Base-by-base conservation (phyloP, 1,140 invertebrate species). In the Solen grandis region DNA sequence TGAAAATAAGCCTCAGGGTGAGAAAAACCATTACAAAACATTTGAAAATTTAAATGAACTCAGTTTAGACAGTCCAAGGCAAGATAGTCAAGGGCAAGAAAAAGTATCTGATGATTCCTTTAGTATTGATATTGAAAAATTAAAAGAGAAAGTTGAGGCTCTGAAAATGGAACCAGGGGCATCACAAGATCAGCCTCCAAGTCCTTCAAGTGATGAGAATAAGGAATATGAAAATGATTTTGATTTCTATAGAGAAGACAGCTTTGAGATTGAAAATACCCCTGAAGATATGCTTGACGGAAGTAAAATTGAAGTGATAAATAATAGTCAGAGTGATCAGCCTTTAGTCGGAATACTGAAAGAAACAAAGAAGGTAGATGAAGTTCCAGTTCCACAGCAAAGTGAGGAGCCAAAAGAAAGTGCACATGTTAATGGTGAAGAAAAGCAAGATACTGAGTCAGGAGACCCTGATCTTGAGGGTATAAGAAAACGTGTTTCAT, bases 31-130 rank as follows among this genome's bases (percentile, higher is more conserved):
- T 59, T 78, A 78, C 25, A 78, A 69, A 33, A 78, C 75, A 10
- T 78, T 66, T 69, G 65, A 60, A 38, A 78, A 78, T 60, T 69
- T 78, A 33, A 78, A 69, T 68, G 65, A 78, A 50, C 65, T 78
- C 0, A 36, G 35, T n/a, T 46, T 68, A 33, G 75, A 78, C 10
- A 36, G 29, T 36, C 38, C 50, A 41, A 76, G 59, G n/a, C 31
- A 31, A 2, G 36, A 41, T 50, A 16, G 29, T n/a, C 16, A 16
- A 5, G 2, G 1, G 22, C 14, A 38, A 66, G 38, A 54, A 33
- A 31, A 10, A 27, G 33, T 55, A 13, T 19, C 41, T n/a, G 65
- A 57, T 16, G 52, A 68, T 59, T 31, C 55, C 14, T 31, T 77
- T 2, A 52, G 31, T 46, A 38, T 66, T 27, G 75, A 78, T 25